Percentiles rank a stretch among this genome's conserved stretches.
Conservation (phyloP, 2,797 vertebrate genomes). For the Mallotus villosus region DNA sequence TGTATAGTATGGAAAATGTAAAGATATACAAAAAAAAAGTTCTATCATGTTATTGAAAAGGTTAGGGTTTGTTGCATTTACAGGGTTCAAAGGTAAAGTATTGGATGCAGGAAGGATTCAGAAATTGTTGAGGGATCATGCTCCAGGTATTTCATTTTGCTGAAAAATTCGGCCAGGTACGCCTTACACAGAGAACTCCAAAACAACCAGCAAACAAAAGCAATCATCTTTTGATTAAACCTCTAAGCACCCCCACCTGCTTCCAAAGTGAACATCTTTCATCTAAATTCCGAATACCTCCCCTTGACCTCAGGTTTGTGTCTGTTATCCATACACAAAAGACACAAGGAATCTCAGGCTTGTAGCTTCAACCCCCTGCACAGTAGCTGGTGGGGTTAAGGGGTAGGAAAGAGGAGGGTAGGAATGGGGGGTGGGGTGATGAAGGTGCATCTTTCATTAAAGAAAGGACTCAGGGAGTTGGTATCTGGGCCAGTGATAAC, state of each 20-base stretch:
- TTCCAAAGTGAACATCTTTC: constrained; percentile 38
- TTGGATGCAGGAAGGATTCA: not conserved
- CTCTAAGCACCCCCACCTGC: constrained; percentile 52
- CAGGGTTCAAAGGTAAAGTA: constrained; percentile 1
- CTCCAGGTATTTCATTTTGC: constrained; percentile 13
- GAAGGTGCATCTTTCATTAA: constrained; percentile 45
- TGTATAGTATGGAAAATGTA: not conserved
- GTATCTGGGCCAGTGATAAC: constrained; percentile 13
- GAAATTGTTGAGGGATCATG: not conserved
- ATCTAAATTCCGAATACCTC: constrained; percentile 47
- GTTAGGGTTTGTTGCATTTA: not conserved
- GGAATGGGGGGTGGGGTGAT: not conserved
- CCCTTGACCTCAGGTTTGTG: constrained; percentile 45
- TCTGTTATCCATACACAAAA: constrained; percentile 51
- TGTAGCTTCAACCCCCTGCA: constrained; percentile 49
- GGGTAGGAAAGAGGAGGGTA: not conserved
- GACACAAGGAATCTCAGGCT: constrained; percentile 43
- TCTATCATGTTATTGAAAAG: not conserved
- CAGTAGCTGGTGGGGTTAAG: constrained; percentile 16
- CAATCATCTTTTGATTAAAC: constrained; percentile 55
- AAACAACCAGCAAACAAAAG: constrained; percentile 44
- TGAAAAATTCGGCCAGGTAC: constrained; percentile 26
- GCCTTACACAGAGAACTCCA: constrained; percentile 23
- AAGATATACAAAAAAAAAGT: not conserved
- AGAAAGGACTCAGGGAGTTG: constrained; percentile 25